Percentiles rank a stretch among this genome's conserved stretches.
phyloP scores from a whole-genome alignment of 1,140 invertebrate genomes.

The Formica exsecta region DNA sequence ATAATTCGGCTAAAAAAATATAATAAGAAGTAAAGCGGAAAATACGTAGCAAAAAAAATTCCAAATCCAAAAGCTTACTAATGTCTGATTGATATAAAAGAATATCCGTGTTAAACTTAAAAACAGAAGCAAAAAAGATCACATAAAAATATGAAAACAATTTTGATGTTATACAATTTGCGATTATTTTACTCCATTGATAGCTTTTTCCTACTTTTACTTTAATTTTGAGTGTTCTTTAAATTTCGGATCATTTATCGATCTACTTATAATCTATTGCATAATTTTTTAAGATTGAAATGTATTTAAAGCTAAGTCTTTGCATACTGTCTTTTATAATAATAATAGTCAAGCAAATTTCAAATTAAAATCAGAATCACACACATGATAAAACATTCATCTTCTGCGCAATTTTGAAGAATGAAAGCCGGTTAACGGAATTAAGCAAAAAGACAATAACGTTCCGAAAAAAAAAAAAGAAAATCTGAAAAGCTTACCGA shows the following conservation, averaged over 20 bases:
- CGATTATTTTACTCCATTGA: no score
- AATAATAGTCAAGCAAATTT: not conserved
- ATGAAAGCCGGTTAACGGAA: not conserved
- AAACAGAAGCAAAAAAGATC: not conserved
- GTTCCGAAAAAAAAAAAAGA: not conserved
- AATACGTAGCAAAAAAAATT: not conserved
- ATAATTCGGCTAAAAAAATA: not conserved
- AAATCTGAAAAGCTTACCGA: not conserved
- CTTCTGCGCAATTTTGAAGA: not conserved
- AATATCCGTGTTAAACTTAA: not conserved
- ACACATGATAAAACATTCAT: not conserved
- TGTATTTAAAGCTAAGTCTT: no score
- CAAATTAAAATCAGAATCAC: not conserved
- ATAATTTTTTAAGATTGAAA: no score
- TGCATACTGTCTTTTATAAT: not conserved
- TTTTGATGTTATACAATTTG: no score
- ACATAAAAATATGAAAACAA: not conserved
- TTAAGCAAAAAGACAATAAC: constrained; percentile 10
- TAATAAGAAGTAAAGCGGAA: not conserved
- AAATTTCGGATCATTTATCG: not conserved
- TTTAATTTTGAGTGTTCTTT: not conserved
- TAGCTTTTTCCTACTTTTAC: not conserved
- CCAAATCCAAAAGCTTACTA: not conserved
- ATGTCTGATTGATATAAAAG: not conserved
- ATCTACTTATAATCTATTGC: no score